Base-by-base conservation (phyloP, 1,140 invertebrate species). In the Drosophila obscura region DNA sequence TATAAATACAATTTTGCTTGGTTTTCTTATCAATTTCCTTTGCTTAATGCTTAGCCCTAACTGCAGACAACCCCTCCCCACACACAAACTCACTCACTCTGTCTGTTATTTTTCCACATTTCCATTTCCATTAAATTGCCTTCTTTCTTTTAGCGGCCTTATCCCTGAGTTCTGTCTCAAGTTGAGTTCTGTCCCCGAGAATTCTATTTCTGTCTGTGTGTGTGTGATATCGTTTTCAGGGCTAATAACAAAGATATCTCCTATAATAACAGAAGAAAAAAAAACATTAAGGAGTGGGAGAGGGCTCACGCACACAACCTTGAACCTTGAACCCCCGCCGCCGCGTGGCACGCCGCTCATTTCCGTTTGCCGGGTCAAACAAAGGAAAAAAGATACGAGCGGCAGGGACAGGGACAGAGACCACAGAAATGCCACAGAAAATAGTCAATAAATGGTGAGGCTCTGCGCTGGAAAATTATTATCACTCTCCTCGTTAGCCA, bases 171-270 rank as follows among this genome's bases (percentile, higher is more conserved):
- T 39, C 11, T 39, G 35, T 39, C 31, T 35, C 9, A 7, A 35
- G 31, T 35, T 35, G 8, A 9, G 31, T 35, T 35, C 9, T 28
- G 26, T 35, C 31, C 35, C 35, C 35, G 35, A 39, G 5, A 24
- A 56, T 5, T 46, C 49, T 71, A 53, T 59, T 66, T 71, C 50
- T 28, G 31, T 24, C 43, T 48, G 19, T 48, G 53, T 46, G 31
- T 58, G 45, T 69, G 66, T 69, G 35, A 39, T 39, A 68, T 61
- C 66, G 57, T 26, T 51, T 62, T 41, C 35, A 22, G 39, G 63
- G 69, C 74, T 59, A 74, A 69, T 77, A 82, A 85, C 78, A 82
- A 67, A 85, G 81, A 88, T 88, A 85, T 85, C 83, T 72, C 53
- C 22, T 43, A 48, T 50, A 67, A 26, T 39, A n/a, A 24, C 11